phyloP scores from a whole-genome alignment of 2,888 invertebrate species.

The Coenonympha arcania region DNA sequence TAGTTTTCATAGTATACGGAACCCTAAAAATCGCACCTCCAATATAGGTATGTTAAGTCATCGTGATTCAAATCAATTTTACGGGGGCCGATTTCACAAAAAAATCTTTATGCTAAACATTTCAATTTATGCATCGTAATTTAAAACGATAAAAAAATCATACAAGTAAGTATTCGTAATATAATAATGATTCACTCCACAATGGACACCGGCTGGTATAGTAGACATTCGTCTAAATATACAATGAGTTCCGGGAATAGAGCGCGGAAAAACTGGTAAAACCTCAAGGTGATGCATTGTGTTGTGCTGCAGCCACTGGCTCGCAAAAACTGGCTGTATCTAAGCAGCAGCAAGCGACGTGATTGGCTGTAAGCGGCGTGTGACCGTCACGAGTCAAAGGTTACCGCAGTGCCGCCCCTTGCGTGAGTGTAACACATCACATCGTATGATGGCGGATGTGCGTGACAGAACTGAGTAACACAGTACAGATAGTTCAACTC shows the following conservation, averaged over 20 bases:
- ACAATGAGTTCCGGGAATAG: not conserved
- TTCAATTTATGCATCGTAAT: not conserved
- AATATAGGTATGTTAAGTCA: too few species aligned
- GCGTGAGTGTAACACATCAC: not conserved
- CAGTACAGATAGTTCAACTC: too few species aligned
- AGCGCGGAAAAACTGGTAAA: not conserved
- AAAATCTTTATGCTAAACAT: not conserved
- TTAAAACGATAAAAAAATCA: not conserved
- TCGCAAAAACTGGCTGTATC: not conserved
- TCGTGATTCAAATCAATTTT: not conserved
- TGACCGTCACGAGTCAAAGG: constrained; percentile 6
- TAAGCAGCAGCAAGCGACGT: not conserved
- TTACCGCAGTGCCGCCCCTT: not conserved
- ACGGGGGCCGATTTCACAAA: not conserved
- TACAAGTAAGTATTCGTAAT: not conserved
- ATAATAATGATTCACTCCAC: not conserved
- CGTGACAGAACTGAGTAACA: not conserved
- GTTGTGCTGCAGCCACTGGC: not conserved
- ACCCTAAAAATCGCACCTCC: too few species aligned
- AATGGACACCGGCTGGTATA: not conserved
- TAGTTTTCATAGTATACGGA: too few species aligned
- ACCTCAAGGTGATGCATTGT: not conserved
- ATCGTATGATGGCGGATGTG: constrained; percentile 2
- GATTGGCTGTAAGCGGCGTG: not conserved
- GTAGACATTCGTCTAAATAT: not conserved